Percentiles rank a stretch among this genome's conserved stretches.
Conservation (phyloP, 35 echinoderm and acorn worm genomes). For the Holothuria glaberrima region DNA sequence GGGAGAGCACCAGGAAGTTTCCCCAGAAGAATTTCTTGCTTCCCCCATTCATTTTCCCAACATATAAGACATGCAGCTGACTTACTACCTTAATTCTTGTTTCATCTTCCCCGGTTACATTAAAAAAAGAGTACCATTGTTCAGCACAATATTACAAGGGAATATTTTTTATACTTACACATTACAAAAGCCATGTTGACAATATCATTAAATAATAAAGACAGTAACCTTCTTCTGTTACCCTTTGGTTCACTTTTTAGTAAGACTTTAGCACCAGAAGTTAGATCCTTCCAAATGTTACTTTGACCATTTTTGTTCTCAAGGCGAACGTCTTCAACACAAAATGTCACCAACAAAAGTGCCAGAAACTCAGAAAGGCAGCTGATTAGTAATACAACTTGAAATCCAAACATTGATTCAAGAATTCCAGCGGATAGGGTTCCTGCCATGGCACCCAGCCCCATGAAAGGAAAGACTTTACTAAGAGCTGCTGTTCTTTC, state of each 20-base stretch:
- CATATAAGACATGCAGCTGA: too few relatives aligned
- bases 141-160: too few relatives aligned
- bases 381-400: conserved; percentile 9
- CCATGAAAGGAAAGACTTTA: conserved; percentile 78
- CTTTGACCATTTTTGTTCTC: neutral
- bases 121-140: too few relatives aligned
- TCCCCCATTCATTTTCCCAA: too few relatives aligned
- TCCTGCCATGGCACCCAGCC: conserved; percentile 75
- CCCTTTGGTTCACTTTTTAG: neutral
- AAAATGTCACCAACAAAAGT: conserved; percentile 25
- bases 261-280: neutral
- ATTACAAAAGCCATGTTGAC: conserved; percentile 36
- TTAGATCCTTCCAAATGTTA: conserved; percentile 5
- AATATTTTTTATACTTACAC: conserved; percentile 40
- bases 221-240: neutral
- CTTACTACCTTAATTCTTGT: too few relatives aligned
- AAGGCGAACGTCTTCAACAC: conserved; percentile 14
- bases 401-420: conserved; percentile 31
- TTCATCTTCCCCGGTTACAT: too few relatives aligned
- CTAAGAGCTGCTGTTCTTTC: conserved; percentile 73
- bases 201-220: conserved; percentile 10
- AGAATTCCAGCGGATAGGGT: conserved; percentile 73
- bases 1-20: too few relatives aligned
- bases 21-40: too few relatives aligned
- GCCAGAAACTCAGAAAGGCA: conserved; percentile 6